Conservation (phyloP, 2,113 vertebrate species). For the Vimba vimba region DNA sequence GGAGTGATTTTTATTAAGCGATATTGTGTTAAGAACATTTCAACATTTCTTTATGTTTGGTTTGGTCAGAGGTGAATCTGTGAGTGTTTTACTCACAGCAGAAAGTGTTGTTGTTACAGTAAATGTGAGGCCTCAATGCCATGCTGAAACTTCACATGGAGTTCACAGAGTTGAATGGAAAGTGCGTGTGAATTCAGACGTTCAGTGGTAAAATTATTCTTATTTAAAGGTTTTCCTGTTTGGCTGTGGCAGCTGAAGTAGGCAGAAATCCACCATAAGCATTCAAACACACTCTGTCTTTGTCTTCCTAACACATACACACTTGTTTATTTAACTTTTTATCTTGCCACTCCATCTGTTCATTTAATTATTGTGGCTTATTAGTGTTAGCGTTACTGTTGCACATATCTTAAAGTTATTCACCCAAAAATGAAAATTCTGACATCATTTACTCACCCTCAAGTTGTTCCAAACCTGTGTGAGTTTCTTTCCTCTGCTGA, state of each 20-base stretch:
- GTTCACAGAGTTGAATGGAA: constrained; percentile 19
- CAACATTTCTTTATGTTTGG: background rate
- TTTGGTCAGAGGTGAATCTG: constrained; percentile 19
- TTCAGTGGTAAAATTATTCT: background rate
- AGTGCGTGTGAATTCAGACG: background rate
- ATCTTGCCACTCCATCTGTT: background rate
- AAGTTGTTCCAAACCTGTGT: too few species aligned
- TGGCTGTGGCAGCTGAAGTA: background rate
- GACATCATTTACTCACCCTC: too few species aligned
- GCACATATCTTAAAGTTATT: background rate
- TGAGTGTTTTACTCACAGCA: constrained; percentile 17
- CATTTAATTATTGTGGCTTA: background rate
- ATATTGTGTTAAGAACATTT: constrained; percentile 5
- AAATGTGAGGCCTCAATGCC: background rate
- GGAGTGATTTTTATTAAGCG: background rate
- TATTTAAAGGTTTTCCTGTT: constrained; percentile 21
- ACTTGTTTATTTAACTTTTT: background rate
- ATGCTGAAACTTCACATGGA: background rate
- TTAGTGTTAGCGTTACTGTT: background rate
- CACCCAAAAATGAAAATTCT: too few species aligned
- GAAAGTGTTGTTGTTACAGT: constrained; percentile 2
- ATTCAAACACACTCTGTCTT: background rate
- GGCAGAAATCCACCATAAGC: background rate
- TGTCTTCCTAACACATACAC: background rate
- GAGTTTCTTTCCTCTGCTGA: too few species aligned